Conservation (phyloP, 2,113 vertebrate species). For the Tyrannus savana region DNA sequence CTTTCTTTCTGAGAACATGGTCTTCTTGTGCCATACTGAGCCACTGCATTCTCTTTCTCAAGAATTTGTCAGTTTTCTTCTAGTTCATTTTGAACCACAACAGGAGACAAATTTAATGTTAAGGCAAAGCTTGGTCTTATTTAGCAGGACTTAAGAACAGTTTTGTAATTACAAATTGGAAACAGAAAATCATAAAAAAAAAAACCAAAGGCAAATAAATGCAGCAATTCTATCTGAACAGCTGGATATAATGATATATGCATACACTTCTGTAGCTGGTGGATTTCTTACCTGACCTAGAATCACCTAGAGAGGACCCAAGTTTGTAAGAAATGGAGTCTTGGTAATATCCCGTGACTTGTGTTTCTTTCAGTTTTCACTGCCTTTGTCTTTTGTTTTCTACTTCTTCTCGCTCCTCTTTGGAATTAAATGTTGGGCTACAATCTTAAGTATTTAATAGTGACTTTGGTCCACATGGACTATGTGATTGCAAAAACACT, state of each 20-base stretch:
- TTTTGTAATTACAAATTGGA: constrained; percentile 6
- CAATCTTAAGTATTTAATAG: neutral
- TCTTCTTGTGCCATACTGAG: neutral
- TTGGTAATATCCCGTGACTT: neutral
- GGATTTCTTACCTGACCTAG: neutral
- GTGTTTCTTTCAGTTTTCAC: neutral
- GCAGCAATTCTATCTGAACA: neutral
- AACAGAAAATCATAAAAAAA: neutral
- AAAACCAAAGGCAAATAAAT: neutral
- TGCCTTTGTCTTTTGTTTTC: neutral
- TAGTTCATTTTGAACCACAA: neutral
- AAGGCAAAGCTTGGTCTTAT: neutral
- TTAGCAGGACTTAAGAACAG: neutral
- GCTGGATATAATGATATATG: neutral
- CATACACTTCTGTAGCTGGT: neutral
- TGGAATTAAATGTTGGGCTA: neutral
- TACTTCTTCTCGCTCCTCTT: neutral
- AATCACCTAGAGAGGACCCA: neutral
- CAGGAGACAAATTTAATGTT: neutral
- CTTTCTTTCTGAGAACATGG: neutral
- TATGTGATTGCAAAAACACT: neutral
- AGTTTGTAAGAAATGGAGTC: neutral
- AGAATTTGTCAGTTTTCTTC: neutral
- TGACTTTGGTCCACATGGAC: neutral
- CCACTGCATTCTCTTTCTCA: fast-evolving